A percentile compares a stretch with the other conserved stretches of the same genome.
Evolutionary conservation across 2,113 vertebrate species (phyloP).

Genomic region (Pluvialis apricaria): DNA sequence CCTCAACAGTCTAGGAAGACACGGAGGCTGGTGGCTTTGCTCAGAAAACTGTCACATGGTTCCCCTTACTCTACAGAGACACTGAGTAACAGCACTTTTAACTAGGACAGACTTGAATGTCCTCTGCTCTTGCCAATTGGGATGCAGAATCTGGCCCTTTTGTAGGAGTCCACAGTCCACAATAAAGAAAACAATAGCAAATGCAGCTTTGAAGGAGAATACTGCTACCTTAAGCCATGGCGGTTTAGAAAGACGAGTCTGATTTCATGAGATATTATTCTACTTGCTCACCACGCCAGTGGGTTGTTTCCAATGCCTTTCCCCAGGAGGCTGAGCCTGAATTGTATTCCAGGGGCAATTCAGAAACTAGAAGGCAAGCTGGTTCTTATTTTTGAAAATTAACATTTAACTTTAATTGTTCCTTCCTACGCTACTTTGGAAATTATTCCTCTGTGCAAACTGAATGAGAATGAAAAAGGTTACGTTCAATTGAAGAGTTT

Average conservation of each 20-base stretch:
- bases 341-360: not conserved
- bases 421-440: not conserved
- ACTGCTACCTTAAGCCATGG: accelerated
- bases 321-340: not conserved
- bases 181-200: not conserved
- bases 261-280: not conserved
- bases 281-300: not conserved
- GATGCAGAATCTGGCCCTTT: not conserved
- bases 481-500: conserved; percentile 10
- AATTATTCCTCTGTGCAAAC: conserved; percentile 40
- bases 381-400: conserved; percentile 43
- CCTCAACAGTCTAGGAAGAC: not conserved
- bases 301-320: not conserved
- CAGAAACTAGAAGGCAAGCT: conserved; percentile 7
- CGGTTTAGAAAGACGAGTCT: not conserved
- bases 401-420: conserved; percentile 64
- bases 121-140: not conserved
- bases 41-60: not conserved
- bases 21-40: not conserved
- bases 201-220: not conserved
- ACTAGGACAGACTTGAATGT: not conserved
- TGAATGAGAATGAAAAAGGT: conserved; percentile 46
- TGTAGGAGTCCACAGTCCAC: not conserved
- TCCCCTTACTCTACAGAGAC: not conserved
- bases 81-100: not conserved